Conservation (phyloP, 92 coral and sea anemone genomes). For the Siderastrea radians region DNA sequence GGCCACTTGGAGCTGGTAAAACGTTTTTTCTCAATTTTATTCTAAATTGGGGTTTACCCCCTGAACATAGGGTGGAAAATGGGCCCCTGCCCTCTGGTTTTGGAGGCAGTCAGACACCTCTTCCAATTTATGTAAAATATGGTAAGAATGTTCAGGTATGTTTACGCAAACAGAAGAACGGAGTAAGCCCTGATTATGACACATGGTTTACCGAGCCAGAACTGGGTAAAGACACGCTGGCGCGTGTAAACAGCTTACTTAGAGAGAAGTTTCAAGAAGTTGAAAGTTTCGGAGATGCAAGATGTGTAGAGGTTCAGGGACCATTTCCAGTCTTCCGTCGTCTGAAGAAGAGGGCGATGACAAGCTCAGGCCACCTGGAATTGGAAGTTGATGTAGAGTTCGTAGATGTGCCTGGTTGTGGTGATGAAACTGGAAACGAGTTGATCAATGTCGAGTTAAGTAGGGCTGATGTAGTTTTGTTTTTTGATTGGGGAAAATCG, state of each 20-base stretch:
- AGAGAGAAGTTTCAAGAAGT: conserved; percentile 8
- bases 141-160: conserved; percentile 37
- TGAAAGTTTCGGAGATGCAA: not conserved
- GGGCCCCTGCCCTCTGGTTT: conserved; percentile 60
- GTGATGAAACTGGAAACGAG: conserved; percentile 55
- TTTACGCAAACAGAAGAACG: conserved; percentile 12
- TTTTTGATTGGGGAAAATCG: conserved; percentile 49
- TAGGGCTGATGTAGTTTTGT: conserved; percentile 53
- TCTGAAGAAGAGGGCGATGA: conserved; percentile 18
- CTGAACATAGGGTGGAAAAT: not conserved
- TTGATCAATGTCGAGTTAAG: conserved; percentile 34
- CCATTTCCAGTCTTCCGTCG: conserved; percentile 52
- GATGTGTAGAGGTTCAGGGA: conserved; percentile 47
- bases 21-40: conserved; percentile 63
- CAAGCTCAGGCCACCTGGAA: conserved; percentile 28
- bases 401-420: conserved; percentile 65
- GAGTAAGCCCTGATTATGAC: not conserved
- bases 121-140: conserved; percentile 59
- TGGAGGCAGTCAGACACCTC: conserved; percentile 63
- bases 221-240: not conserved
- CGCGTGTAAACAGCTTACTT: not conserved
- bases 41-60: conserved; percentile 30
- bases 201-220: conserved; percentile 6
- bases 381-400: conserved; percentile 66
- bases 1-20: conserved; percentile 69